phyloP scores from a whole-genome alignment of 2,888 invertebrate species.

The Embidobia sp. region DNA sequence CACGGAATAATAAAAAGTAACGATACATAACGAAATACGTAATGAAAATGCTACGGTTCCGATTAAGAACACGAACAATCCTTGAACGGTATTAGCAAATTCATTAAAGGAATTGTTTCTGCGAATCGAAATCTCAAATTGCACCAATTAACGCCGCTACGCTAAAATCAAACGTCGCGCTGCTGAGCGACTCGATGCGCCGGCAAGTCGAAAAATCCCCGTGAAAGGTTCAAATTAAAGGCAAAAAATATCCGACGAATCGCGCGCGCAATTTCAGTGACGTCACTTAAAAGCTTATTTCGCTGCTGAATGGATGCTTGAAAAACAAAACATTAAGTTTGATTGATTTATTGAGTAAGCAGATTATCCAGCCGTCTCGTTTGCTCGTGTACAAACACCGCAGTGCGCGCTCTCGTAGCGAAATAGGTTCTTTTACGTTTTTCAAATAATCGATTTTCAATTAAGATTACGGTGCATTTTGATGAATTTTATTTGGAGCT shows the following conservation, averaged over 20 bases:
- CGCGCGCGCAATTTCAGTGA: constrained; percentile 5
- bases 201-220: constrained; percentile 13
- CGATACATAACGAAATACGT: constrained; percentile 2
- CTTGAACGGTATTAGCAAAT: constrained; percentile 37
- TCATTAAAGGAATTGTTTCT: constrained; percentile 37
- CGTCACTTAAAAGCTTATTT: constrained; percentile 27
- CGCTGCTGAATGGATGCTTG: constrained; percentile 9
- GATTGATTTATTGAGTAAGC: constrained; percentile 42
- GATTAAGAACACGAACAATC: constrained; percentile 23
- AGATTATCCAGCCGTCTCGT: constrained; percentile 25
- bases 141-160: constrained; percentile 25
- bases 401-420: neutral
- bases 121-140: constrained; percentile 36
- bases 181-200: constrained; percentile 25
- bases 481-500: too few species aligned
- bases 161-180: constrained; percentile 19
- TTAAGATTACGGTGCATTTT: neutral
- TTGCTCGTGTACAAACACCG: constrained; percentile 2
- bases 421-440: constrained; percentile 8
- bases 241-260: constrained; percentile 22
- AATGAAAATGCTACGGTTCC: constrained; percentile 11
- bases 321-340: constrained; percentile 37
- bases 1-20: constrained; percentile 2
- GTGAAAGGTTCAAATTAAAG: neutral
- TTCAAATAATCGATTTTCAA: neutral